Evolutionary conservation across 2,888 invertebrate genomes (phyloP).

Genomic region (Protula sp.): DNA sequence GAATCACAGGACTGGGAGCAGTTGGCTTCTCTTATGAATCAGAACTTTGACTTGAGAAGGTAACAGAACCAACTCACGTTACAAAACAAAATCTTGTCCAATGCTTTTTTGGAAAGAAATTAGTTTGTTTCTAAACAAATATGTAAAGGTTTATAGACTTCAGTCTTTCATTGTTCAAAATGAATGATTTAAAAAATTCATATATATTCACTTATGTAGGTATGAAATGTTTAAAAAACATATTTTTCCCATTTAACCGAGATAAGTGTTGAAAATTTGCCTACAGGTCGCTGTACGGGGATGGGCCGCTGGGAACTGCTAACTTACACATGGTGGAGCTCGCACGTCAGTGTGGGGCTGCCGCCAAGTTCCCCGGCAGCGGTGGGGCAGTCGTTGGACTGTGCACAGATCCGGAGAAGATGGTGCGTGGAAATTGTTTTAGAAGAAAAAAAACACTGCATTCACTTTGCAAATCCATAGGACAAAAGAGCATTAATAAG

Average conservation of each 20-base stretch:
- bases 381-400: conserved; percentile 24
- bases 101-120: too few relatives aligned
- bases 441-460: too few relatives aligned
- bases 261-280: background rate
- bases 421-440: conserved; percentile 11
- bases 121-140: too few relatives aligned
- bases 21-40: conserved; percentile 21
- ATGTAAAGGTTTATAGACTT: too few relatives aligned
- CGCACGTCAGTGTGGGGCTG: conserved; percentile 13
- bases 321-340: conserved; percentile 21
- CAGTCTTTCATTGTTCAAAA: too few relatives aligned
- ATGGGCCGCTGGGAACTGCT: conserved; percentile 12
- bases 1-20: conserved; percentile 13
- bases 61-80: conserved; percentile 4
- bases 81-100: too few relatives aligned
- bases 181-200: too few relatives aligned
- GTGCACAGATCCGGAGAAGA: conserved; percentile 10
- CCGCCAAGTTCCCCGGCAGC: conserved; percentile 25
- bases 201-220: too few relatives aligned
- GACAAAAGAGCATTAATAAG: too few relatives aligned
- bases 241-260: too few relatives aligned
- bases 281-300: conserved; percentile 19
- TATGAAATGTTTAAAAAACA: too few relatives aligned
- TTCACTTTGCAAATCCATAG: too few relatives aligned
- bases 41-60: conserved; percentile 23